Conservation (phyloP, 2,797 vertebrate species). For the Sebastes taczanowskii region DNA sequence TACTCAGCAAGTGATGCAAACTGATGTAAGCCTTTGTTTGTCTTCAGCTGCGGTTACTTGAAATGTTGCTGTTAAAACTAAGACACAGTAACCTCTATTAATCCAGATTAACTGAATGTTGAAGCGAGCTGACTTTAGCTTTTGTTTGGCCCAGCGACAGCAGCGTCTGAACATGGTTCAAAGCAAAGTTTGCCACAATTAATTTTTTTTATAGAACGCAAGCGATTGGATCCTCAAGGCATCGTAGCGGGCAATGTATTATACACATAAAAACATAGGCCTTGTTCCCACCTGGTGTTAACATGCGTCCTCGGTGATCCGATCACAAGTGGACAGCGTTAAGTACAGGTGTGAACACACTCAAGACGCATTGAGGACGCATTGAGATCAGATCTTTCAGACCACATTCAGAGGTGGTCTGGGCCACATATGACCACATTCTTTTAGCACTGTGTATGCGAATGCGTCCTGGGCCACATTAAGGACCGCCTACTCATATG, state of each 20-base stretch:
- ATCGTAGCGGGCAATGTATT: neutral
- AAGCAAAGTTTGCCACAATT: neutral
- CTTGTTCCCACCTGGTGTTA: no score
- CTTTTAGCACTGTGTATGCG: no score
- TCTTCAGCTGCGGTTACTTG: neutral
- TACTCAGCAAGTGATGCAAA: neutral
- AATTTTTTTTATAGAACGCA: neutral
- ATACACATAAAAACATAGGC: no score
- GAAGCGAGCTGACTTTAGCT: neutral
- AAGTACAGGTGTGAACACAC: no score
- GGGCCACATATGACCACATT: no score
- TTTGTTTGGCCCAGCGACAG: neutral
- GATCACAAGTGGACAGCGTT: no score
- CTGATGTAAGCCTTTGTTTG: neutral
- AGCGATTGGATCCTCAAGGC: neutral
- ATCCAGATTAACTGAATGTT: neutral
- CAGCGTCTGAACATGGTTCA: neutral
- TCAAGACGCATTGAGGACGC: no score
- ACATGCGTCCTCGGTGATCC: no score
- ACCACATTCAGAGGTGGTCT: no score
- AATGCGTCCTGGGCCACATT: no score
- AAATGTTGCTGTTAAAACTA: neutral
- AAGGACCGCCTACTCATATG: no score
- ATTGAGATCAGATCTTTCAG: no score
- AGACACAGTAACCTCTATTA: neutral